These are phyloP conservation scores for Phyto melanocephala DNA, from an alignment of 2,888 invertebrate genomes.

Conservation along the genomic window DNA sequence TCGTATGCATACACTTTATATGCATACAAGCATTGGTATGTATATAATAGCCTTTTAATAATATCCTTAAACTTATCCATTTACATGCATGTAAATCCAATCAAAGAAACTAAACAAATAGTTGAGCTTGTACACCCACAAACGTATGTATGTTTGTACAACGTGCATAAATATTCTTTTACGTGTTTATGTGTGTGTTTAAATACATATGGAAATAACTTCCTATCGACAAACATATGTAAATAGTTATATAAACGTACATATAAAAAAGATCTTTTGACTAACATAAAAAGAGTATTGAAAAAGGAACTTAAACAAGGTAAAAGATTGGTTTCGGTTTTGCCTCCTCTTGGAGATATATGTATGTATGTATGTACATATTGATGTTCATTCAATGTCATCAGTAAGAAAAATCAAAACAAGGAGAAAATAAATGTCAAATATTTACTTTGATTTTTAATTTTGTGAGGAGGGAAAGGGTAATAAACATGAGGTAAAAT, in stretches of 20 bases:
- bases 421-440: slow-evolving; percentile 1
- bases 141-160: background rate
- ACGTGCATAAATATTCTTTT: background rate
- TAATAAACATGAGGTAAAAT: too few species aligned
- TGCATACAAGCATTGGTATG: too few species aligned
- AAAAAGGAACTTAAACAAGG: slow-evolving; percentile 3
- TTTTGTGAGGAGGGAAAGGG: background rate
- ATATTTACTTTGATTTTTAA: slow-evolving; percentile 46
- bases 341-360: background rate
- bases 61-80: slow-evolving; percentile 27
- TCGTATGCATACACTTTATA: slow-evolving; percentile 20
- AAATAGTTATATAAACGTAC: background rate
- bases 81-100: background rate
- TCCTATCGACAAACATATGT: too few species aligned
- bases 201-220: background rate
- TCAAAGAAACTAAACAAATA: slow-evolving; percentile 24
- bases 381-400: slow-evolving; percentile 14
- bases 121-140: background rate
- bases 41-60: slow-evolving; percentile 25
- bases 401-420: slow-evolving; percentile 6
- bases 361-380: background rate
- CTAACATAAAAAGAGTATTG: slow-evolving; percentile 11
- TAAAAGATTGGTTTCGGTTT: slow-evolving; percentile 8
- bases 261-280: slow-evolving; percentile 24
- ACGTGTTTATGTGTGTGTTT: background rate